Evolutionary conservation across 1,140 invertebrate species (phyloP), one percentile per base, ranked within the genome.

Genomic region (Teleogryllus occipitalis): DNA sequence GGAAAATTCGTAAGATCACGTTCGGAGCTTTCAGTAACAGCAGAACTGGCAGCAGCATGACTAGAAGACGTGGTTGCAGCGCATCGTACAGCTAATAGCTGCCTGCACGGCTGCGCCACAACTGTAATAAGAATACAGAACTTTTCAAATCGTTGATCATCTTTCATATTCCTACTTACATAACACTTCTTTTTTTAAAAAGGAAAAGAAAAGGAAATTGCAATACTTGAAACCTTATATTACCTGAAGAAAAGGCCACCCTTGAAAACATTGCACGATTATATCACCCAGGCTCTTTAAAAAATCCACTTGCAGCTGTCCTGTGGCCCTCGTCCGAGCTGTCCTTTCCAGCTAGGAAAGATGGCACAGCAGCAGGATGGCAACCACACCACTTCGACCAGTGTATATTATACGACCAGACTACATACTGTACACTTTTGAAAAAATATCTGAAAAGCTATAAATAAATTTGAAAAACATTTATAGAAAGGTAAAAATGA

Each of bases 1-100:
- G 92, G 92, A 86, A 92, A 94, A 85, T 94, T 90, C 65, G 88
- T 88, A 27, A 88, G 84, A 85, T 92, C 91, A 81, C 91, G 83
- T 82, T 92, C 88, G 75, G 54, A 7, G 7, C 54, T 18, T 65
- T 65, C 54, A 2, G 18, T 7, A 65, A 65, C 18, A 65, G 54
- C 54, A 10, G 54, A 65, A 14, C 10, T 2, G 54, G 54, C 54
- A 65, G 54, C 18, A 65, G 54, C 54, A 39, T 39, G 27, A 5
- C 27, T 39, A 39, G 27, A 39, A 39, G 27, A 39, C 27, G 27
- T 39, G 18, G 10, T 65, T 65, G 54, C 54, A 1, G 54, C 54
- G 7, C 54, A 65, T 18, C 54, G 54, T 18, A 65, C 54, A 14
- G 54, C 54, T 18, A 65, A 7, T 10, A 14, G 18, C 54, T 65